A percentile compares a stretch with the other conserved stretches of the same genome.
Conservation (phyloP, 2,888 invertebrate species). For the Ophonus ardosiacus region DNA sequence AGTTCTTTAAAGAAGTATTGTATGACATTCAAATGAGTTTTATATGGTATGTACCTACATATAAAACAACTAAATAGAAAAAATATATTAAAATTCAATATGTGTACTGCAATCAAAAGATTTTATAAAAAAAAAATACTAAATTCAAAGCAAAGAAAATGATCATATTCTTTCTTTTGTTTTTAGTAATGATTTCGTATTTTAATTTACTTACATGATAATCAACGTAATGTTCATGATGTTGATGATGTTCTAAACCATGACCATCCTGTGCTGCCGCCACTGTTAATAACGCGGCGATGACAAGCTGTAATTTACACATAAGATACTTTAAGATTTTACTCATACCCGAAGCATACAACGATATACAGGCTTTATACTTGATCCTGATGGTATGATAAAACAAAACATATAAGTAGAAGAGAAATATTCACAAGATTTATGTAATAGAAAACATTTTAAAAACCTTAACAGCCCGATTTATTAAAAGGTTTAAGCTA, state of each 20-base stretch:
- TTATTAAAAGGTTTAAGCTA: no score
- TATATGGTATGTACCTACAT: no score
- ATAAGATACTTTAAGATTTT: not conserved
- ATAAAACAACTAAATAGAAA: no score
- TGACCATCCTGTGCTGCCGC: constrained; percentile 57
- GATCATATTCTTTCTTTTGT: not conserved
- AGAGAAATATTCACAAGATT: not conserved
- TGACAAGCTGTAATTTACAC: constrained; percentile 54
- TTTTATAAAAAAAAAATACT: no score
- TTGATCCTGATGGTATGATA: not conserved
- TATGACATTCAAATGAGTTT: no score
- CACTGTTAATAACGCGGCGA: constrained; percentile 47
- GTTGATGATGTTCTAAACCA: constrained; percentile 68
- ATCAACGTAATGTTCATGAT: constrained; percentile 72
- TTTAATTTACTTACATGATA: constrained; percentile 69
- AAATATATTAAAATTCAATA: no score
- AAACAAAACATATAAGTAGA: not conserved
- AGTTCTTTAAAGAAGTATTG: no score
- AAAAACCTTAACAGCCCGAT: no score
- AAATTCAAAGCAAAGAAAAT: no score
- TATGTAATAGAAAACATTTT: no score
- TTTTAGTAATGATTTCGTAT: not conserved
- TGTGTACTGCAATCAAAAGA: no score
- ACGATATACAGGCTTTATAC: not conserved
- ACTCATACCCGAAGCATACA: not conserved